These are phyloP conservation scores for Mus pahari DNA, from an alignment of 2,113 vertebrate genomes.

Conservation along the genomic window DNA sequence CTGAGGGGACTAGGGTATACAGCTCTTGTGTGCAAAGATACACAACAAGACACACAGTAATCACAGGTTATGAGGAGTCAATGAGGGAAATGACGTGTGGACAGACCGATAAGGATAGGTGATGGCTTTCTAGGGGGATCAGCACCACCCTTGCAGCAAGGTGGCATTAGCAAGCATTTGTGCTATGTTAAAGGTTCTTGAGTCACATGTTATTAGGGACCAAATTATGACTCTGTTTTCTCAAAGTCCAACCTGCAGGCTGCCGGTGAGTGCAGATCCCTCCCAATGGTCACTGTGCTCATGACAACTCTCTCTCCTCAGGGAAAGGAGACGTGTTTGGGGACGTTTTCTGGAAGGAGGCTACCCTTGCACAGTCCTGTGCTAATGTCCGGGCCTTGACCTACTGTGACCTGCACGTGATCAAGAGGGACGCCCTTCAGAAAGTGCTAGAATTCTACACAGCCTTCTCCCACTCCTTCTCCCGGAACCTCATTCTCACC, in stretches of 20 bases:
- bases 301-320: slow-evolving; percentile 77
- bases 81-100: not conserved
- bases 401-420: slow-evolving; percentile 98
- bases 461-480: slow-evolving; percentile 96
- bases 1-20: not conserved
- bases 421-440: slow-evolving; percentile 96
- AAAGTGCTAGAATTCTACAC: slow-evolving; percentile 98
- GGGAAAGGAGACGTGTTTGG: slow-evolving; percentile 99
- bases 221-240: not conserved
- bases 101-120: not conserved
- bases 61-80: not conserved
- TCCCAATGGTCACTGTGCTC: not conserved
- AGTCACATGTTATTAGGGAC: not conserved
- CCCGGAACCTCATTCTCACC: slow-evolving; percentile 95
- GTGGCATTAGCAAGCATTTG: not conserved
- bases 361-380: slow-evolving; percentile 94
- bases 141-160: not conserved
- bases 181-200: not conserved
- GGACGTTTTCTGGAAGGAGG: slow-evolving; percentile 99
- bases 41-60: not conserved
- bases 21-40: not conserved
- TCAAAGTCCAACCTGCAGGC: not conserved
- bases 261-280: not conserved
- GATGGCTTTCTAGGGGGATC: not conserved
- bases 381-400: slow-evolving; percentile 97